Base-by-base conservation (phyloP, 2,888 invertebrate genomes). In the Stenurella melanura region DNA sequence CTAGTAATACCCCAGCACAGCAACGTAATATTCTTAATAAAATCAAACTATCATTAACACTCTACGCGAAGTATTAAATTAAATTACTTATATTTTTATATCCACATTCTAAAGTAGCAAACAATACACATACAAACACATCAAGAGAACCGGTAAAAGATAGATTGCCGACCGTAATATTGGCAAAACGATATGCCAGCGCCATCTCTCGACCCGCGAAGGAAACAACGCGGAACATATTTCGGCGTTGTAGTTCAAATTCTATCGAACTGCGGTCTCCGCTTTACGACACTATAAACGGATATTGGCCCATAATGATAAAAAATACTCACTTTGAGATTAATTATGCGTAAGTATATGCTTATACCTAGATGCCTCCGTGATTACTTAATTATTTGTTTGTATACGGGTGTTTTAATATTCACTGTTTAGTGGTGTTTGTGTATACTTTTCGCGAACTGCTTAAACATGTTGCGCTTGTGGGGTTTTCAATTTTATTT, bases 141-240 rank as follows among this genome's bases (percentile, higher is more conserved):
- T 63, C 9, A 42, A 42, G 42, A 42, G 6, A 64, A 1, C 18
- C 1, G 18, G n/a, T n/a, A 64, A n/a, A 50, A n/a, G 12, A n/a
- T n/a, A 42, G 2, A 42, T 4, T 42, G 42, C 7, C 42, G 42
- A 26, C 12, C 17, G 7, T n/a, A 15, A 64, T 64, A 60, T 60
- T 50, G 7, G 0, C 2, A 17, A 70, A 57, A 70, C 38, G 15
- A 42, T 38, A 70, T 10, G n/a, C 17, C 34, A 19, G 21, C 70
- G 70, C 70, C 70, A 70, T 70, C 70, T 70, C 7, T 38, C 50
- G 70, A 19, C 18, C 50, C 3, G 42, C 70, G 38, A 17, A 60
- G 19, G 50, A 57, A 17, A 61, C 10, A 50, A n/a, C 50, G 50
- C 50, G 50, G 42, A 17, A n/a, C 64, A 38, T 15, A 15, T 38